These are phyloP conservation scores for Heliconius hermathena DNA, from an alignment of 1,140 invertebrate species.

Conservation along the genomic window DNA sequence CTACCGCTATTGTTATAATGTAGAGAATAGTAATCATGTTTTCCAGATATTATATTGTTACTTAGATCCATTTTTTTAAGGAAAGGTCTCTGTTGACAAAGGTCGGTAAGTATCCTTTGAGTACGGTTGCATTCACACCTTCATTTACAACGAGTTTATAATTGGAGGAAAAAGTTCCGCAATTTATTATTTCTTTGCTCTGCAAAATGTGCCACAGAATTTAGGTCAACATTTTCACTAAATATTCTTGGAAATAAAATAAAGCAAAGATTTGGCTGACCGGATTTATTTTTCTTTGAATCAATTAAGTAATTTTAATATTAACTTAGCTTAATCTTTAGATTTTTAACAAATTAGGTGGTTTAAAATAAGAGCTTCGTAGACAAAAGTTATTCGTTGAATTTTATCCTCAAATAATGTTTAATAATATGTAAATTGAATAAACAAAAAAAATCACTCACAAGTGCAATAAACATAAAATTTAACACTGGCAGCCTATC, in stretches of 20 bases:
- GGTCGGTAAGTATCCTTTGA: constrained; percentile 16
- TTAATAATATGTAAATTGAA: background rate
- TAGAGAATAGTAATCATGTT: background rate
- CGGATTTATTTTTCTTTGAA: background rate
- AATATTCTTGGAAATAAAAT: background rate
- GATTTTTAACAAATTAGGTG: too few relatives aligned
- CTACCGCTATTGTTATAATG: background rate
- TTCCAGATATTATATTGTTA: constrained; percentile 2
- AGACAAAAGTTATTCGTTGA: too few relatives aligned
- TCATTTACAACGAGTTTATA: constrained; percentile 15
- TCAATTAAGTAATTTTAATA: background rate
- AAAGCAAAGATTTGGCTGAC: background rate
- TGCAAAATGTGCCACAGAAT: constrained; percentile 1
- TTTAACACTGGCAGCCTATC: background rate
- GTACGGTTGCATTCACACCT: constrained; percentile 9
- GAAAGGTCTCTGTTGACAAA: background rate
- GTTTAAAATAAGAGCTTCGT: too few relatives aligned
- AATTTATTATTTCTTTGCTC: constrained; percentile 5
- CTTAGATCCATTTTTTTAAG: background rate
- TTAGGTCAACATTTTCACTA: background rate
- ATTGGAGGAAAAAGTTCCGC: constrained; percentile 15
- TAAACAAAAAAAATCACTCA: background rate
- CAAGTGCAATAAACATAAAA: constrained; percentile 1
- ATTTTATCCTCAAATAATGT: too few relatives aligned
- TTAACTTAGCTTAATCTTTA: background rate